Conservation (phyloP, 1,140 invertebrate species). For the Idris sp. region DNA sequence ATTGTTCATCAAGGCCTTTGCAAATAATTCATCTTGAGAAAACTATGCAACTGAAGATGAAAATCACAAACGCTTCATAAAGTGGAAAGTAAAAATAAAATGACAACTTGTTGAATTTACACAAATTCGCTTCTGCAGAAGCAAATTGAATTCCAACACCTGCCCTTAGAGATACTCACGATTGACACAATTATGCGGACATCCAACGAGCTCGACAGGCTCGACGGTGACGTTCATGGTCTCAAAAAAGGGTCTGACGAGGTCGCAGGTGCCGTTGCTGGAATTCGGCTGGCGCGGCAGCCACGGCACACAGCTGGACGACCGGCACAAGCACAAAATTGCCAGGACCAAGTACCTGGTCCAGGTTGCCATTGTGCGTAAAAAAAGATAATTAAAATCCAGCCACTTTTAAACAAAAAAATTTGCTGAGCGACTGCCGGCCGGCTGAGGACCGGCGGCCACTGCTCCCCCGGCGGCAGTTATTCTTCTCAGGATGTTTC, state of each 20-base stretch:
- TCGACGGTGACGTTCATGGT: constrained; percentile 21
- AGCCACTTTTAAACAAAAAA: background rate
- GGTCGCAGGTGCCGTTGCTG: constrained; percentile 29
- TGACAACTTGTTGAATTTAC: no score
- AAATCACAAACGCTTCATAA: no score
- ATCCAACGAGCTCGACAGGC: background rate
- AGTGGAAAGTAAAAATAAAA: no score
- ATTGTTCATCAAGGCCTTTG: no score
- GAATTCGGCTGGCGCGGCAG: background rate
- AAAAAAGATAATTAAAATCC: no score
- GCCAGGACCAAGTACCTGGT: constrained; percentile 10
- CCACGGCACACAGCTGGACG: constrained; percentile 10
- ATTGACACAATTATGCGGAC: constrained; percentile 10
- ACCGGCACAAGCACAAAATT: constrained; percentile 23
- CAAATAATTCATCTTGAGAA: no score
- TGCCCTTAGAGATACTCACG: constrained; percentile 21
- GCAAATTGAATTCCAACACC: no score
- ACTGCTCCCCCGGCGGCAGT: constrained; percentile 9
- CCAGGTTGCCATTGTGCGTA: no score
- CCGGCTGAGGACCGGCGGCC: constrained; percentile 39
- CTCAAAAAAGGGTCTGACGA: constrained; percentile 24
- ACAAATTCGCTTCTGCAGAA: no score
- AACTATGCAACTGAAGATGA: no score
- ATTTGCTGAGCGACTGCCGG: constrained; percentile 20
- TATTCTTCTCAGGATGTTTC: no score